phyloP scores from a whole-genome alignment of 2,888 invertebrate species.

The Leucania comma region DNA sequence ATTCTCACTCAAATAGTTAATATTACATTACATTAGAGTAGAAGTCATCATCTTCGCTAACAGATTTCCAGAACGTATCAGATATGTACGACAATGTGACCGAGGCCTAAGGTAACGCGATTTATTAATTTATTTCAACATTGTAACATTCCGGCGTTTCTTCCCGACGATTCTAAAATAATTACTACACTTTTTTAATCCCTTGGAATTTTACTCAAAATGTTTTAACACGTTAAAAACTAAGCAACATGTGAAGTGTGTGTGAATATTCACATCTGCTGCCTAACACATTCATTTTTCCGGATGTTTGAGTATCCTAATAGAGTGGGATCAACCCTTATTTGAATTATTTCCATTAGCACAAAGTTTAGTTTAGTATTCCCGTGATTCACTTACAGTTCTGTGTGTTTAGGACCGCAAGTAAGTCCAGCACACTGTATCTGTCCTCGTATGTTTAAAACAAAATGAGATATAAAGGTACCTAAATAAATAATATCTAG shows the following conservation, averaged over 20 bases:
- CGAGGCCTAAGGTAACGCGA: too few species aligned
- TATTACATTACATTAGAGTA: neutral
- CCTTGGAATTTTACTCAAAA: neutral
- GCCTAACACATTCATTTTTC: constrained; percentile 13
- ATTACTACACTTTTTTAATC: too few species aligned
- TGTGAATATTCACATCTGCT: neutral
- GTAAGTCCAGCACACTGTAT: too few species aligned
- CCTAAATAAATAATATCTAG: too few species aligned
- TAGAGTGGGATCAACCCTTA: constrained; percentile 16
- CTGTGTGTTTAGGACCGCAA: too few species aligned
- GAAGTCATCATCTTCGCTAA: neutral
- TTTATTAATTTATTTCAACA: too few species aligned
- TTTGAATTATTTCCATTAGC: constrained; percentile 25
- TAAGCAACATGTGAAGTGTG: neutral
- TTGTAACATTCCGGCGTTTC: too few species aligned
- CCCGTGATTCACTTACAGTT: too few species aligned
- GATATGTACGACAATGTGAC: neutral
- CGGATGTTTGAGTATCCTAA: constrained; percentile 10
- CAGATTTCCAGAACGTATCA: neutral
- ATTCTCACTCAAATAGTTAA: neutral
- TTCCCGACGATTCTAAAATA: too few species aligned
- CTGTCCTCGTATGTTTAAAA: too few species aligned
- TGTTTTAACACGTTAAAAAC: neutral
- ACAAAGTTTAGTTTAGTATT: neutral
- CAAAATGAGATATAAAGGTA: too few species aligned